Percentiles rank a stretch among this genome's conserved stretches.
phyloP scores from a whole-genome alignment of 2,797 vertebrate species.

The Parauchenoglanis ngamensis region DNA sequence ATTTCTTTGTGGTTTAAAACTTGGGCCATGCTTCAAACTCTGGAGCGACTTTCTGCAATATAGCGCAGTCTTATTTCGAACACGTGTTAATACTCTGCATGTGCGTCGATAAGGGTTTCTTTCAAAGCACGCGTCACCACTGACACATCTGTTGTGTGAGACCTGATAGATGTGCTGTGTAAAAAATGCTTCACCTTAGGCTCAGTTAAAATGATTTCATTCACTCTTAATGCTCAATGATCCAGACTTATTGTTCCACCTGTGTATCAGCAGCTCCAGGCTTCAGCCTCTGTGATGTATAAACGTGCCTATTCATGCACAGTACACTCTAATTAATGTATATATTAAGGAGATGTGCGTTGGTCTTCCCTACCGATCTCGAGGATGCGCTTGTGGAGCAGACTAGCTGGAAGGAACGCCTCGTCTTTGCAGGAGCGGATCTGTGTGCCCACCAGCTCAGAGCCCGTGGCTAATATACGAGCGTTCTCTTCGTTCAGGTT shows the following conservation, averaged over 20 bases:
- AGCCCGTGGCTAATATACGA: slow-evolving; percentile 91
- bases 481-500: slow-evolving; percentile 94
- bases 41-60: not conserved
- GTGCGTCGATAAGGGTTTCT: not conserved
- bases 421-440: slow-evolving; percentile 94
- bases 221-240: slow-evolving; percentile 5
- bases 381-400: slow-evolving; percentile 84
- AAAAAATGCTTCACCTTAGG: slow-evolving; percentile 1
- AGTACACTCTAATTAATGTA: not conserved
- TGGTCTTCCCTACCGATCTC: slow-evolving; percentile 83
- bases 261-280: slow-evolving; percentile 10
- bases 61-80: not conserved
- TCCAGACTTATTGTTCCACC: slow-evolving; percentile 2
- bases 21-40: not conserved
- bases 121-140: not conserved
- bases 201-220: slow-evolving; percentile 10
- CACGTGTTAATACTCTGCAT: not conserved
- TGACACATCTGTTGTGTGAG: not conserved
- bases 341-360: not conserved
- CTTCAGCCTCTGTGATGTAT: not conserved
- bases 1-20: not conserved
- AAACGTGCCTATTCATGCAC: not conserved
- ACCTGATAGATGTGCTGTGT: not conserved
- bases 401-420: slow-evolving; percentile 84
- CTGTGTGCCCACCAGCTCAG: slow-evolving; percentile 88